Evolutionary conservation across 2,888 invertebrate species (phyloP).

Genomic region (Imbricaverruca yamaguchii): DNA sequence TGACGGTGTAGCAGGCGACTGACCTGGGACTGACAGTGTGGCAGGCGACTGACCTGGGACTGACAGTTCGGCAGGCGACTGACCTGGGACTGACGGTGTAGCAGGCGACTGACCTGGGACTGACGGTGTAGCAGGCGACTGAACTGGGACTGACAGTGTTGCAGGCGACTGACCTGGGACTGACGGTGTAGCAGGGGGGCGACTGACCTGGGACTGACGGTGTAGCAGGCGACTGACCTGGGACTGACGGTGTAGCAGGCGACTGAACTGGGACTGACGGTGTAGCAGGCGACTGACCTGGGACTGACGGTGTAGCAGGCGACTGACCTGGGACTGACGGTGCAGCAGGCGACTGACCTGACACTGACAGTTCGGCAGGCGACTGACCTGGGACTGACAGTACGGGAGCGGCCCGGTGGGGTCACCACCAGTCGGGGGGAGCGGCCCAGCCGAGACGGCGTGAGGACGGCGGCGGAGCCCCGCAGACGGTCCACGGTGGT

Average conservation of each 20-base stretch:
- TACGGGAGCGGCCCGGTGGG: neutral
- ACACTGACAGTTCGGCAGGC: too few relatives aligned
- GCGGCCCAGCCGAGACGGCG: neutral
- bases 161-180: neutral
- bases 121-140: too few relatives aligned
- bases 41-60: too few relatives aligned
- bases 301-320: neutral
- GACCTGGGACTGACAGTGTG: neutral
- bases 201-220: too few relatives aligned
- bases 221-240: neutral
- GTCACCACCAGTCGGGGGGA: neutral
- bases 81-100: slow-evolving; percentile 3
- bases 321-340: slow-evolving; percentile 1
- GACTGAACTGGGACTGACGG: too few relatives aligned
- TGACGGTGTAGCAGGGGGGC: too few relatives aligned
- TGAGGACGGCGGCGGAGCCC: neutral
- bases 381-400: neutral
- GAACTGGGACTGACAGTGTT: neutral
- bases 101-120: too few relatives aligned
- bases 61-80: too few relatives aligned
- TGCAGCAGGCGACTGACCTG: too few relatives aligned
- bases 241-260: slow-evolving; percentile 1
- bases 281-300: neutral
- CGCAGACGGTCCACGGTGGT: neutral
- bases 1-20: too few relatives aligned